These are phyloP conservation scores for Anas platyrhynchos DNA, from an alignment of 2,113 vertebrate species.

Conservation along the genomic window DNA sequence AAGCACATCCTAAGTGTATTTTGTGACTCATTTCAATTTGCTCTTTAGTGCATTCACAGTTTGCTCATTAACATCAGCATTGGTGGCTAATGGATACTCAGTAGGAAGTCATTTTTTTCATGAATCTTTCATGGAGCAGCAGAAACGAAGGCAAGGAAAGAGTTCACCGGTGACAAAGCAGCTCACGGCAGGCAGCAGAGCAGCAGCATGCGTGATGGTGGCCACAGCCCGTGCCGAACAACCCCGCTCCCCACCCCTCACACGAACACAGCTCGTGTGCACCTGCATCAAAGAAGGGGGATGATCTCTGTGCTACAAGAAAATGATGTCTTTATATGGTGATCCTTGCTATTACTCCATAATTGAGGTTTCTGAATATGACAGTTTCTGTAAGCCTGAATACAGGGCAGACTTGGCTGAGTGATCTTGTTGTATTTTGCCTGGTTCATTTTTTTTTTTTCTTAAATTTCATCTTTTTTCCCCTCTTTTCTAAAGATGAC, in stretches of 20 bases:
- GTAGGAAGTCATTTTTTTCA: constrained; percentile 76
- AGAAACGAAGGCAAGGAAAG: constrained; percentile 62
- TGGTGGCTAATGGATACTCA: constrained; percentile 77
- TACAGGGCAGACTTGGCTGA: not conserved
- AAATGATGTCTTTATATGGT: not conserved
- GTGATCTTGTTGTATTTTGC: not conserved
- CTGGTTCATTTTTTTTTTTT: not conserved
- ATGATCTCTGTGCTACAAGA: not conserved
- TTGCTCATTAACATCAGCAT: constrained; percentile 75
- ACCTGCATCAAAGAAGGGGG: not conserved
- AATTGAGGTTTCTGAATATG: not conserved
- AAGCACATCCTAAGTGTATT: constrained; percentile 72
- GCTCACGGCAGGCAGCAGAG: not conserved
- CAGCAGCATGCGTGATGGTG: not conserved
- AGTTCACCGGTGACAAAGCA: constrained; percentile 11
- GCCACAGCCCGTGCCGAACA: fast-evolving
- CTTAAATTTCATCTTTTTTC: not conserved
- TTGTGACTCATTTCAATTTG: constrained; percentile 81
- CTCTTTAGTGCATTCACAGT: constrained; percentile 62
- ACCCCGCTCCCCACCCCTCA: fast-evolving
- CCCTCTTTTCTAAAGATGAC: too few relatives aligned
- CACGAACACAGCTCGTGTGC: fast-evolving
- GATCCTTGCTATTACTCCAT: not conserved
- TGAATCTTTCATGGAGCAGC: constrained; percentile 81
- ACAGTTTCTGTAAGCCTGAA: not conserved